Conservation (phyloP, 2,797 vertebrate genomes). For the Coregonus ussuriensis region DNA sequence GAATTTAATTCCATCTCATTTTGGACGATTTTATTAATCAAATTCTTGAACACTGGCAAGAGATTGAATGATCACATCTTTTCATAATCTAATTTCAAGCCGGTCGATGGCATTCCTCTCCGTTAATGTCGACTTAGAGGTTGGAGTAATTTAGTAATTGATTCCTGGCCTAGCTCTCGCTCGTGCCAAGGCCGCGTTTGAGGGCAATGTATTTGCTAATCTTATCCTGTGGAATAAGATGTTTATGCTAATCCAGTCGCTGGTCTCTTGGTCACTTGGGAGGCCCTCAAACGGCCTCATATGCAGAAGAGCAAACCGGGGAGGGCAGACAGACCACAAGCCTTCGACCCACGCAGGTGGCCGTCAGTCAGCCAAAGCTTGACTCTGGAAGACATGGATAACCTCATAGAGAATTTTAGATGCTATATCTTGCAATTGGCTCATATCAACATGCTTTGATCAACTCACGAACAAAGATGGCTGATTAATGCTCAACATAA, state of each 20-base stretch:
- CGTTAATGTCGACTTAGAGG: constrained; percentile 99
- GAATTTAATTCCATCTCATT: constrained; percentile 99
- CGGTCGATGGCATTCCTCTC: constrained; percentile 99
- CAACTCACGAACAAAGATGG: background rate
- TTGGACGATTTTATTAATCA: constrained; percentile 98
- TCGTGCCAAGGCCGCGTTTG: constrained; percentile 89
- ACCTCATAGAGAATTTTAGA: background rate
- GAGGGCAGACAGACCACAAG: background rate
- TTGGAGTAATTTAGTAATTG: constrained; percentile 99
- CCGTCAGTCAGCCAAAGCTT: background rate
- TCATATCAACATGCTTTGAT: background rate
- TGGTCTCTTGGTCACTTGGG: constrained; percentile 86
- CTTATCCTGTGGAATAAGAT: constrained; percentile 98
- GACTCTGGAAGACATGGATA: background rate
- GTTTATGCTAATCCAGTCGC: constrained; percentile 94
- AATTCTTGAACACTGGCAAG: constrained; percentile 96
- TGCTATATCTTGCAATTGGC: background rate
- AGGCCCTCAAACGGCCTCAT: constrained; percentile 73
- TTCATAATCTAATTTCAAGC: constrained; percentile 95
- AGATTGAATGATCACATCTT: constrained; percentile 99
- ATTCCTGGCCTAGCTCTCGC: constrained; percentile 86
- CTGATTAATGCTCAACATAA: background rate
- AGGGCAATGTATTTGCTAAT: constrained; percentile 99
- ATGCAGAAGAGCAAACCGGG: constrained; percentile 25
- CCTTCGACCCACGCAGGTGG: background rate